Evolutionary conservation across 2,888 invertebrate genomes (phyloP), one percentile per base, ranked within the genome.

Genomic region (Melikaiella ostensackeni): DNA sequence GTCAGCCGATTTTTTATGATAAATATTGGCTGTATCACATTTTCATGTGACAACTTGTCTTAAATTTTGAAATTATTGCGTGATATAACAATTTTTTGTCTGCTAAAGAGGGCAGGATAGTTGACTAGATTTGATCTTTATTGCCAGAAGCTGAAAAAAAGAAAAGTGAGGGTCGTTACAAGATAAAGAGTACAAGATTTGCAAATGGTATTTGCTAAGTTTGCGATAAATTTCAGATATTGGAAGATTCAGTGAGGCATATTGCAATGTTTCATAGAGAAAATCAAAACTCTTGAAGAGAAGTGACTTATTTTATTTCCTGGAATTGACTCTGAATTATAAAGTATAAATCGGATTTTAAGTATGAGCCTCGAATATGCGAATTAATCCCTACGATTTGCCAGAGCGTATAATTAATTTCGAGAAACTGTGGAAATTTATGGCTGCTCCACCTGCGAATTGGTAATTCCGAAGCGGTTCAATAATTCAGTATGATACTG

Each of bases 61-160:
- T 1, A 24, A 24, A 27, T 16, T 30, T 66, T 1, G 19, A 66
- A 66, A 16, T 46, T 66, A 66, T 27, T 46, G 46, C 66, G 19
- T 46, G n/a, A n/a, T 66, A 42, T 46, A 27, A 42, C 21, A 42
- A 66, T 27, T 4, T 66, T 66, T 66, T 6, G 27, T 46, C 16
- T 27, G 19, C 46, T 38, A 35, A 46, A 27, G 24, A 27, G 16
- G 11, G 24, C 21, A 21, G 13, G n/a, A 64, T 64, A 21, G 38
- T 38, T 6, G 8, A 46, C 24, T 46, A 66, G 66, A 66, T 66
- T 27, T 24, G 42, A 66, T 66, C 64, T 66, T 42, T 66, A 66
- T 21, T 66, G 38, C 42, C 16, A 24, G 42, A 6, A 42, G 38
- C 11, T 24, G 42, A 8, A 27, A 13, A 66, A 66, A 66, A 21